Conservation (phyloP, 2,113 vertebrate genomes). For the Myrmecobius fasciatus region DNA sequence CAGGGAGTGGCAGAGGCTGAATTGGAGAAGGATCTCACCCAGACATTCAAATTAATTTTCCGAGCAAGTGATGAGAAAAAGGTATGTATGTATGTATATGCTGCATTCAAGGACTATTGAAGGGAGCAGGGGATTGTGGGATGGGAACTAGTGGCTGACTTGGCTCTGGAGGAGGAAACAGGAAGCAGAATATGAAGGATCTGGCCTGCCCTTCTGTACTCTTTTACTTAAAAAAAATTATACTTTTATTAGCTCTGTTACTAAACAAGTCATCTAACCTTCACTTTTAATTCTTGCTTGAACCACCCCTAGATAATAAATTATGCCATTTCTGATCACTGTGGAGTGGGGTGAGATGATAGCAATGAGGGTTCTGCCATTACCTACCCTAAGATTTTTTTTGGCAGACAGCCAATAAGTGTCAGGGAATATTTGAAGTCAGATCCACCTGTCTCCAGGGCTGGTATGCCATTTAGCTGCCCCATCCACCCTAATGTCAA, state of each 20-base stretch:
- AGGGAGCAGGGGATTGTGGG: too few species aligned
- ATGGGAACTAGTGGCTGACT: not conserved
- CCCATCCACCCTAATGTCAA: too few species aligned
- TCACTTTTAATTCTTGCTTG: not conserved
- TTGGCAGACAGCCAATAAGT: not conserved
- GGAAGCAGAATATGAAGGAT: not conserved
- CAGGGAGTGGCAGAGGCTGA: slow-evolving; percentile 90
- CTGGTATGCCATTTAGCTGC: not conserved
- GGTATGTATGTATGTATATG: not conserved
- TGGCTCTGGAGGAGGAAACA: not conserved
- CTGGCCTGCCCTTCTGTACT: not conserved
- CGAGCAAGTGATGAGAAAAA: slow-evolving; percentile 76
- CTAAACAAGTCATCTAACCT: too few species aligned
- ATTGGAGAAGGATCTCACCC: slow-evolving; percentile 85
- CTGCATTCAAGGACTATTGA: not conserved
- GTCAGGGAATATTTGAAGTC: not conserved
- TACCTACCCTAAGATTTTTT: not conserved
- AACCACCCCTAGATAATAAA: not conserved
- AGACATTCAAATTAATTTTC: slow-evolving; percentile 88
- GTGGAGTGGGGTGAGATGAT: not conserved
- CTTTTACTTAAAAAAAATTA: not conserved
- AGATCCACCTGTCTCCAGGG: not conserved
- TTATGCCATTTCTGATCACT: not conserved
- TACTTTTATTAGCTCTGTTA: not conserved
- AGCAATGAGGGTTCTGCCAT: not conserved